phyloP scores from a whole-genome alignment of 2,888 invertebrate genomes.

The Ashinkailepas kermadecensis region DNA sequence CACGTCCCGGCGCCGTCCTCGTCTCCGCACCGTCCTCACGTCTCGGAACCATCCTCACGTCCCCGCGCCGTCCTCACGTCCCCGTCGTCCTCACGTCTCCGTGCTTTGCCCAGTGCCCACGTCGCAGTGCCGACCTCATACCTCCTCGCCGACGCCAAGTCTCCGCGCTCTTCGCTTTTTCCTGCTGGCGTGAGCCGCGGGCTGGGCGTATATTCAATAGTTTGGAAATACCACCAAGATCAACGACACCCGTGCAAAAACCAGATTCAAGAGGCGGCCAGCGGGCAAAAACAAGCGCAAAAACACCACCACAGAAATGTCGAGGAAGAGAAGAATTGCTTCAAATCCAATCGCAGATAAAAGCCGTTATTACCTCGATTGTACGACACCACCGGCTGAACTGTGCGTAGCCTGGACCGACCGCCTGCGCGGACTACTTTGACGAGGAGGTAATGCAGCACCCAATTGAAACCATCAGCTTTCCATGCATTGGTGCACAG shows the following conservation, averaged over 20 bases:
- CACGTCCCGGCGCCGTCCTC: not conserved
- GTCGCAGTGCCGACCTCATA: no score
- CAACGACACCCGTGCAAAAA: slow-evolving; percentile 9
- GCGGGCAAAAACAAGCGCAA: not conserved
- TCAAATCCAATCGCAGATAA: slow-evolving; percentile 19
- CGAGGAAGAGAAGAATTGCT: slow-evolving; percentile 10
- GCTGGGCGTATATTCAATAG: not conserved
- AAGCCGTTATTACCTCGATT: slow-evolving; percentile 1
- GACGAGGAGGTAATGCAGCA: no score
- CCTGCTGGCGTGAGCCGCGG: no score
- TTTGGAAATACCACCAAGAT: slow-evolving; percentile 15
- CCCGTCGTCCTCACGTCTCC: no score
- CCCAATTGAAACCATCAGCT: no score
- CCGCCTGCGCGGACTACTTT: not conserved
- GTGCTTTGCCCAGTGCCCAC: no score
- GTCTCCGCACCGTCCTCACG: no score
- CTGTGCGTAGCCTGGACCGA: not conserved
- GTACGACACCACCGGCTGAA: not conserved
- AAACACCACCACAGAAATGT: not conserved
- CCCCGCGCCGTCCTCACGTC: no score
- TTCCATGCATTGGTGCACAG: no score
- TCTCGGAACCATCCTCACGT: no score
- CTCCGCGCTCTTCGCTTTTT: no score
- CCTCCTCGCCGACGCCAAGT: no score
- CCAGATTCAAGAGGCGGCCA: not conserved